Percentiles rank a stretch among this genome's conserved stretches.
These are phyloP conservation scores for Physocephala rufipes DNA, from an alignment of 2,888 invertebrate genomes.

Conservation along the genomic window DNA sequence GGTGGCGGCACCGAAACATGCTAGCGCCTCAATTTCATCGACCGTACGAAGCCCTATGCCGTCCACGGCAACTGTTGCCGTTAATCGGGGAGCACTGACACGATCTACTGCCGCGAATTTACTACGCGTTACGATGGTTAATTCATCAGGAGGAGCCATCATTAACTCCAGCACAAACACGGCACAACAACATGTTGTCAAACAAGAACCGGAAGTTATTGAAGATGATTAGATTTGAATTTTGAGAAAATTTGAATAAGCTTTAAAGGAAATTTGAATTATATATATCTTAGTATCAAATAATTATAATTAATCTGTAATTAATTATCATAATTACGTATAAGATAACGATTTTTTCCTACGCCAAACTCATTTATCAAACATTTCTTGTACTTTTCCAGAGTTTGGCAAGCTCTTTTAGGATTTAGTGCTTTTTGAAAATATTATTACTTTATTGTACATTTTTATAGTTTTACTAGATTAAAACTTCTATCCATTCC, in stretches of 20 bases:
- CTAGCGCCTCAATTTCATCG: conserved; percentile 43
- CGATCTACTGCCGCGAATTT: conserved; percentile 43
- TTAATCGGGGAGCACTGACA: conserved; percentile 46
- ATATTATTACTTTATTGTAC: too few species aligned
- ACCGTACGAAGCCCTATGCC: conserved; percentile 41
- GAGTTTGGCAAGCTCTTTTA: too few species aligned
- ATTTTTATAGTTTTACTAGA: too few species aligned
- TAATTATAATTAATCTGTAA: too few species aligned
- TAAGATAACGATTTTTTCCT: conserved; percentile 7
- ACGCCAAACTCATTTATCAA: too few species aligned
- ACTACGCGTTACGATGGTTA: conserved; percentile 43
- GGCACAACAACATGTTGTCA: conserved; percentile 38
- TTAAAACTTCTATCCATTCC: too few species aligned
- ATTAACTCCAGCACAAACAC: conserved; percentile 15
- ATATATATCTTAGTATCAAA: too few species aligned
- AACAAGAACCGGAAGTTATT: conserved; percentile 44
- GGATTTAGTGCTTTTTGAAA: too few species aligned
- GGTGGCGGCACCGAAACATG: conserved; percentile 25
- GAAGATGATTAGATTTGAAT: conserved; percentile 41
- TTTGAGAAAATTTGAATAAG: too few species aligned
- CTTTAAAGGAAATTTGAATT: too few species aligned
- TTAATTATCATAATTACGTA: too few species aligned
- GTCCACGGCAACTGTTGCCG: conserved; percentile 35
- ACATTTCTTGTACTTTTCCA: too few species aligned
- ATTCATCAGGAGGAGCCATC: conserved; percentile 30